Percentiles rank a stretch among this genome's conserved stretches.
These are phyloP conservation scores for Phoebastria nigripes DNA, from an alignment of 2,797 vertebrate species.

Conservation along the genomic window DNA sequence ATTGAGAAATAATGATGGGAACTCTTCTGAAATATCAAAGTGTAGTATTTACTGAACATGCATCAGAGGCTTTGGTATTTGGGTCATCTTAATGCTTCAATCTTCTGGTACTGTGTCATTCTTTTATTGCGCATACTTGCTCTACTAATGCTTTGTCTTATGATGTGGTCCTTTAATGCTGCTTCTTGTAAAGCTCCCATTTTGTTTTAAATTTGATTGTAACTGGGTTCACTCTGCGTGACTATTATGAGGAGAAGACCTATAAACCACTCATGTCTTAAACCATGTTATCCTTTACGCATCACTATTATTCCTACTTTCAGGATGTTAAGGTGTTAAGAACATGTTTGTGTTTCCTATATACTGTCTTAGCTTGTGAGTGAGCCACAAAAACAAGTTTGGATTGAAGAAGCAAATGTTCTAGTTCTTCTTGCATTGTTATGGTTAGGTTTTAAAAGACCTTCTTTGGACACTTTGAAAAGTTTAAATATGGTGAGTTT, in stretches of 20 bases:
- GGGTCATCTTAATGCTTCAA: neutral
- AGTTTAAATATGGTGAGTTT: neutral
- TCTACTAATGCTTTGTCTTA: neutral
- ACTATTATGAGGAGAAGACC: neutral
- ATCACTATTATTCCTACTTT: neutral
- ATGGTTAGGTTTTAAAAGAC: neutral
- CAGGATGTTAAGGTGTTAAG: neutral
- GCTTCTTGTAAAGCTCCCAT: neutral
- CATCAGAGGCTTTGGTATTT: slow-evolving; percentile 54
- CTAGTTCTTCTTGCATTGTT: neutral
- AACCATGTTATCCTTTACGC: neutral
- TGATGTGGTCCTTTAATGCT: neutral
- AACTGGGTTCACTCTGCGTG: neutral
- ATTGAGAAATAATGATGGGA: neutral
- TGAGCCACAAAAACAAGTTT: neutral
- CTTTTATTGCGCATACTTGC: neutral
- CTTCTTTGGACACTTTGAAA: neutral
- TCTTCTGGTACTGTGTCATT: neutral
- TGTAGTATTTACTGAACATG: neutral
- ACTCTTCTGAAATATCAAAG: neutral
- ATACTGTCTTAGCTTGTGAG: neutral
- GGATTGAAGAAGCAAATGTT: neutral
- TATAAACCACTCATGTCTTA: neutral
- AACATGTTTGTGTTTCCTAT: neutral
- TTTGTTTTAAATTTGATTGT: neutral